Conservation (phyloP, 2,113 vertebrate species). For the Nesogale talazaci region DNA sequence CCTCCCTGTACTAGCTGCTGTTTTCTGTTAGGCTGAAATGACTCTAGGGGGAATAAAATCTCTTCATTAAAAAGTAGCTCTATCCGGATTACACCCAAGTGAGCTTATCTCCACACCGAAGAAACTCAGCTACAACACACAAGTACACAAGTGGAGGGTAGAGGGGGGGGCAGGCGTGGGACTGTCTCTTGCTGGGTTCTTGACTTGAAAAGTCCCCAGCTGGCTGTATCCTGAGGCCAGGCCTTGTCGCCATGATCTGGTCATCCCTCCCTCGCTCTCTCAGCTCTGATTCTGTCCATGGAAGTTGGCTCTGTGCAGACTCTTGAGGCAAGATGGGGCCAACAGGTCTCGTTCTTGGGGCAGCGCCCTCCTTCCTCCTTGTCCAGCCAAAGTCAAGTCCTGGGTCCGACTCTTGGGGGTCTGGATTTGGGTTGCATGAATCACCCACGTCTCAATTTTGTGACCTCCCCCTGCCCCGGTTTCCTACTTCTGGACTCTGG, state of each 20-base stretch:
- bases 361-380: neutral
- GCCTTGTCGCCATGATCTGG: neutral
- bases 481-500: neutral
- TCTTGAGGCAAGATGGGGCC: neutral
- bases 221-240: neutral
- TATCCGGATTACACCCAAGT: neutral
- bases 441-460: neutral
- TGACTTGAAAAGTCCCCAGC: fast-evolving
- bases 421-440: neutral
- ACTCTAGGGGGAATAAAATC: neutral
- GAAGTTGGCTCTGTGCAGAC: neutral
- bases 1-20: neutral
- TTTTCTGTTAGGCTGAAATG: neutral
- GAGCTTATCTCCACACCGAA: neutral
- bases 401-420: too few relatives aligned
- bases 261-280: neutral
- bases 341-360: fast-evolving
- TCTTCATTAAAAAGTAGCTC: neutral
- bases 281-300: neutral
- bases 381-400: neutral
- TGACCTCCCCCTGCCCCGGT: neutral
- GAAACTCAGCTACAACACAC: neutral
- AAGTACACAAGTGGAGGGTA: neutral
- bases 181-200: neutral
- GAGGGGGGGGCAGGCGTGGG: too few relatives aligned